phyloP scores from a whole-genome alignment of 2,797 vertebrate genomes.

The Brachyrhaphis roseni region DNA sequence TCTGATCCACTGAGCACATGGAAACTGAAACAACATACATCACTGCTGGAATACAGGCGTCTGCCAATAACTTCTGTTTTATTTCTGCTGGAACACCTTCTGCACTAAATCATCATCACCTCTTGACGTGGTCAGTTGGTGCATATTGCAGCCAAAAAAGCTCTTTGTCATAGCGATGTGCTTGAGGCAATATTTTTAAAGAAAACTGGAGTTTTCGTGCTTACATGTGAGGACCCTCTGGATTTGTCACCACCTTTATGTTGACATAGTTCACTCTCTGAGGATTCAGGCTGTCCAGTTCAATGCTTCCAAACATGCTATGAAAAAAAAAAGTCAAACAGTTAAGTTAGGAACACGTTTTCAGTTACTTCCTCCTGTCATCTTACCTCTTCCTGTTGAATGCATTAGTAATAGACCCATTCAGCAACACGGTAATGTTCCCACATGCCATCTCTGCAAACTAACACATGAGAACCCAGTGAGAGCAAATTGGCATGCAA shows the following conservation, averaged over 20 bases:
- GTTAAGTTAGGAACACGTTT: background rate
- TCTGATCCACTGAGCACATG: background rate
- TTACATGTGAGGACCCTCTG: conserved; percentile 77
- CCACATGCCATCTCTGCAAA: conserved; percentile 83
- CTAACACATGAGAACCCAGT: conserved; percentile 48
- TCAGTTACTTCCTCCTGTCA: background rate
- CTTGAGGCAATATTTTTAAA: background rate
- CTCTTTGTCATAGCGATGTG: background rate
- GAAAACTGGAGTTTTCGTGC: conserved; percentile 20
- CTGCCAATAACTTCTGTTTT: background rate
- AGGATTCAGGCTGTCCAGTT: conserved; percentile 77
- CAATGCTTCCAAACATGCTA: conserved; percentile 85
- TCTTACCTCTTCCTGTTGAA: conserved; percentile 79
- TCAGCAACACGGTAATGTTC: conserved; percentile 83
- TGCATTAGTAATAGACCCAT: conserved; percentile 78
- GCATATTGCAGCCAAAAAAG: background rate
- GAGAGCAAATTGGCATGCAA: background rate
- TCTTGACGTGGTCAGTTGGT: background rate
- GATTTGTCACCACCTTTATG: conserved; percentile 80
- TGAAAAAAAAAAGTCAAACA: background rate
- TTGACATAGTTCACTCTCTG: conserved; percentile 77
- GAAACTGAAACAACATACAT: background rate
- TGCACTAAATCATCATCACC: background rate
- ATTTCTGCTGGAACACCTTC: background rate
- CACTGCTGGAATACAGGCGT: background rate